These are phyloP conservation scores for Scaptomyza hsui DNA, from an alignment of 1,140 invertebrate species.

Conservation along the genomic window DNA sequence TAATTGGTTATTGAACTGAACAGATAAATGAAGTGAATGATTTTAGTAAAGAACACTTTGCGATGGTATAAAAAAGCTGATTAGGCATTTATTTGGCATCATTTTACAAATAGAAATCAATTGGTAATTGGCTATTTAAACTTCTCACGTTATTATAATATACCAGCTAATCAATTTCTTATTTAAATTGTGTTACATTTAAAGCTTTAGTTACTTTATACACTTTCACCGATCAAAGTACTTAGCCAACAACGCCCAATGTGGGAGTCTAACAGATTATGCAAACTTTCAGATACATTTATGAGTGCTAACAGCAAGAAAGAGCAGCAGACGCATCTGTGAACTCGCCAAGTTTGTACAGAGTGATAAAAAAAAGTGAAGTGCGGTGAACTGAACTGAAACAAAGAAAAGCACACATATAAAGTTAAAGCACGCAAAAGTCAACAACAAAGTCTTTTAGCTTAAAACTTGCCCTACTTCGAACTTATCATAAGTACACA, in stretches of 20 bases:
- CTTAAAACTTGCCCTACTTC: slow-evolving; percentile 49
- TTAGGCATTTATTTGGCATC: slow-evolving; percentile 34
- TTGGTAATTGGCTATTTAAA: neutral
- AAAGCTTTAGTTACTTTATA: neutral
- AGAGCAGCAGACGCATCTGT: slow-evolving; percentile 23
- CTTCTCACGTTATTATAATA: slow-evolving; percentile 9
- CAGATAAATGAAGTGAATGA: neutral
- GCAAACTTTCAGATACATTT: slow-evolving; percentile 60
- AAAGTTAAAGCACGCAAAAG: slow-evolving; percentile 33
- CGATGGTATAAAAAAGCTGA: no score
- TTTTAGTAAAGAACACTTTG: neutral
- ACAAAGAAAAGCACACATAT: slow-evolving; percentile 7
- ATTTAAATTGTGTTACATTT: neutral
- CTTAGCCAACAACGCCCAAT: slow-evolving; percentile 6
- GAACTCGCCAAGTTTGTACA: slow-evolving; percentile 27
- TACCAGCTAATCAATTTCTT: neutral
- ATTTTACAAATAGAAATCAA: slow-evolving; percentile 6
- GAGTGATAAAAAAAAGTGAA: slow-evolving; percentile 69
- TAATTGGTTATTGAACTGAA: neutral
- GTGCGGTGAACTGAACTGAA: slow-evolving; percentile 36
- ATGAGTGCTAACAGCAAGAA: slow-evolving; percentile 49
- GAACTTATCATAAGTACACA: slow-evolving; percentile 44
- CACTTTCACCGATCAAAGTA: slow-evolving; percentile 43
- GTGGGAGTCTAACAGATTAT: slow-evolving; percentile 19
- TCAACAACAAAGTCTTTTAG: slow-evolving; percentile 24